Percentiles rank a stretch among this genome's conserved stretches.
phyloP scores from a whole-genome alignment of 2,888 invertebrate genomes.

The Sphaeridia pumilis region DNA sequence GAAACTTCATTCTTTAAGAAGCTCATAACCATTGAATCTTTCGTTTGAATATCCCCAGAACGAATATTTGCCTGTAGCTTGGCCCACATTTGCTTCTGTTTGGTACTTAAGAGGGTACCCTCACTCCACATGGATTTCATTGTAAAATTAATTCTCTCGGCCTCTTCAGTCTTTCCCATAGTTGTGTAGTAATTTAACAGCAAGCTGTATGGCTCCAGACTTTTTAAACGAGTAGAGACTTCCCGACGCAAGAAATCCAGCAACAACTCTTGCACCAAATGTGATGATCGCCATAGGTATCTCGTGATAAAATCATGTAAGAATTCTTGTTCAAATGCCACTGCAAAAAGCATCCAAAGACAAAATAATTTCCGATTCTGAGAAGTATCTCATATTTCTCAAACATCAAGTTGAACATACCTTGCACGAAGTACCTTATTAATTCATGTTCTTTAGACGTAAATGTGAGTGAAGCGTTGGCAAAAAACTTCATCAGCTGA shows the following conservation, averaged over 20 bases:
- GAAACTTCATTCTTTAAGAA: slow-evolving; percentile 13
- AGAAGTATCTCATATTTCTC: background rate
- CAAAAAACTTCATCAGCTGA: slow-evolving; percentile 18
- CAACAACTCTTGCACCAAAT: background rate
- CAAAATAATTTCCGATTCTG: background rate
- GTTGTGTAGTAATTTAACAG: slow-evolving; percentile 6
- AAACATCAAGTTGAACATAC: slow-evolving; percentile 40
- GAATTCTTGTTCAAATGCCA: slow-evolving; percentile 8
- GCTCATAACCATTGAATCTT: slow-evolving; percentile 8
- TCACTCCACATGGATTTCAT: slow-evolving; percentile 12
- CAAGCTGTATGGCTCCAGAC: slow-evolving; percentile 6
- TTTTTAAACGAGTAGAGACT: too few species aligned
- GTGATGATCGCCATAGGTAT: slow-evolving; percentile 2
- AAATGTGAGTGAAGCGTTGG: too few species aligned
- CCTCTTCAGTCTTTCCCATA: slow-evolving; percentile 6
- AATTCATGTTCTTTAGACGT: slow-evolving; percentile 44
- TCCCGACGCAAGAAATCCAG: slow-evolving; percentile 8
- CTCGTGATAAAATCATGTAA: slow-evolving; percentile 12
- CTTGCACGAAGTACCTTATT: slow-evolving; percentile 51
- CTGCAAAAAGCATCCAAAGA: slow-evolving; percentile 1
- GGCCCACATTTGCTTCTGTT: slow-evolving; percentile 8
- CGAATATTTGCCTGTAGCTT: background rate
- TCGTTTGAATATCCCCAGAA: slow-evolving; percentile 2
- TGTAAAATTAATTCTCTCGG: slow-evolving; percentile 8
- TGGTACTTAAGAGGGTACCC: slow-evolving; percentile 6